Base-by-base conservation (phyloP, 2,888 invertebrate species). In the Merodon equestris region DNA sequence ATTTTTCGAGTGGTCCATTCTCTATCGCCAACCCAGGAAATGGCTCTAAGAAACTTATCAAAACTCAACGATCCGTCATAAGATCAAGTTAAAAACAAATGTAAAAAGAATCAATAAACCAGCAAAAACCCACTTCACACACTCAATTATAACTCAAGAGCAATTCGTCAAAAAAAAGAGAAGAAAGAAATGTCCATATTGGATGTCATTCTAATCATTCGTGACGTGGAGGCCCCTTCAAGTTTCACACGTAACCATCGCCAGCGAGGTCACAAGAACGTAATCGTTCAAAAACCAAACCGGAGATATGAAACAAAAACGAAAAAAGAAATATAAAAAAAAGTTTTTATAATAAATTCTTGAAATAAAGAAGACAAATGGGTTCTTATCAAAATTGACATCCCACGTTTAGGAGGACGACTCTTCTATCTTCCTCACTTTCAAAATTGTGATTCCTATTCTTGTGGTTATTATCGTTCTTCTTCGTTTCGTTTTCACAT, bases 301-400 rank as follows among this genome's bases (percentile, higher is more conserved):
- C 56, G 27, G 48, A 48, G 63, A 76, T 48, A 34, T 34, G 7
- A 7, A 27, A n/a, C 4, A 53, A 38, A 14, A 15, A 53, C 9
- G 10, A 51, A 14, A 15, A 40, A 1, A 13, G 58, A 13, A 50
- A 58, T 51, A 58, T 19, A 19, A 64, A 51, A 63, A 5, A 40
- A 48, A 56, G 42, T 48, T 73, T 64, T 56, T 27, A 57, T 27
- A 70, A 64, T 19, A 70, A 27, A n/a, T n/a, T 44, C 14, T 47
- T 18, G 34, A 50, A 63, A 71, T 47, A 47, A 68, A 61, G 19
- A 54, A 54, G 71, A 70, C 75, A 71, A 71, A 71, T 76, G 64
- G 48, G 57, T 64, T 71, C 53, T 58, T 58, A 57, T 14, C 40
- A 53, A 57, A 70, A 45, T 58, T 76, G 71, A 71, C 71, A 76